Evolutionary conservation across 2,888 invertebrate genomes (phyloP), one percentile per base, ranked within the genome.

Genomic region (Heliconius charithonia): DNA sequence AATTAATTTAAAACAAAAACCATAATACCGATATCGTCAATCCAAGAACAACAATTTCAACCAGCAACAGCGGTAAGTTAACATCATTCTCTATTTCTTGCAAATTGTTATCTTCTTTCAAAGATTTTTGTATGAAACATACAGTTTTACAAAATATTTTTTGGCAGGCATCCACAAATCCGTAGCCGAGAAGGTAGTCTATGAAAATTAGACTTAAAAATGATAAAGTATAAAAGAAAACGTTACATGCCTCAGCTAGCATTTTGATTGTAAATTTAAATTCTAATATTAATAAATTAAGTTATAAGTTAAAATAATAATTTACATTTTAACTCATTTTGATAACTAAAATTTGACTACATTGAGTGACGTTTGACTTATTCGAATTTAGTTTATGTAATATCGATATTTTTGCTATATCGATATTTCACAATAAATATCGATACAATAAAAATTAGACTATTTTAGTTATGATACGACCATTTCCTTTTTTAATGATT

Each of bases 141-240:
- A 86, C 76, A 3, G 90, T 71, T 76, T 87, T 90, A 76, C 92
- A 92, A 51, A 89, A 83, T 0, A 84, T 29, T 65, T 78, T 88
- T 59, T 87, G 87, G 7, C 87, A 84, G 77, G 89, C 84, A 12
- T 89, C 88, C 4, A 91, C 83, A 56, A 92, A 87, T 0, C 92
- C 93, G 84, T 92, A 90, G 3, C 93, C 94, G 3, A 93, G 78
- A 7, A 86, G 32, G 63, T 89, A 89, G 78, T 93, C 93, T 0
- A 92, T 79, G 7, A 87, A 25, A n/a, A 93, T 85, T 0, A 93
- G 82, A 70, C 89, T 89, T 0, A 89, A 19, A 7, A 93, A 83
- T 29, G 89, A 85, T 4, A 81, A 77, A 1, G 86, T 84, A 69
- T 89, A 90, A 1, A 89, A 25, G 1, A 84, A 62, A 3, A 83